phyloP scores from a whole-genome alignment of 1,140 invertebrate species.

The Drosophila serrata region DNA sequence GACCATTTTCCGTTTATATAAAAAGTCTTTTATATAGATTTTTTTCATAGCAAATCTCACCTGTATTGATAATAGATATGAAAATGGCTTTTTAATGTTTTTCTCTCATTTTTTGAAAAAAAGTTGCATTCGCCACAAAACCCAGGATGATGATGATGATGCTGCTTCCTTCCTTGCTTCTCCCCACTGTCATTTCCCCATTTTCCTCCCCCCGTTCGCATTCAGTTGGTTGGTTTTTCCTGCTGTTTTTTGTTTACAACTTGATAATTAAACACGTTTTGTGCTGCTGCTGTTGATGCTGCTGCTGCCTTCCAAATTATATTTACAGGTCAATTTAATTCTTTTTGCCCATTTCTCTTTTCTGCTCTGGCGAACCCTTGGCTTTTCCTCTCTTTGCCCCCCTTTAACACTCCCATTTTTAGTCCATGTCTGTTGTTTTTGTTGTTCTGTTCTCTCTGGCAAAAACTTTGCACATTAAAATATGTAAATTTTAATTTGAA shows the following conservation, averaged over 20 bases:
- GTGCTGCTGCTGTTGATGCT: constrained; percentile 51
- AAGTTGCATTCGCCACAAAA: constrained; percentile 31
- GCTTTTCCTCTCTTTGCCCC: constrained; percentile 3
- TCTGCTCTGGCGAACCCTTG: constrained; percentile 55
- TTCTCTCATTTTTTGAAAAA: constrained; percentile 3
- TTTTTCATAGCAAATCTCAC: constrained; percentile 5
- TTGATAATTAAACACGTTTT: constrained; percentile 83
- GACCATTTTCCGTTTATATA: neutral
- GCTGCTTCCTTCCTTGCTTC: neutral
- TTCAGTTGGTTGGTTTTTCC: constrained; percentile 21
- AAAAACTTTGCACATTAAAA: constrained; percentile 84
- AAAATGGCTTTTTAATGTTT: constrained; percentile 49
- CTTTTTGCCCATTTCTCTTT: constrained; percentile 59
- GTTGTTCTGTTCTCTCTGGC: constrained; percentile 46
- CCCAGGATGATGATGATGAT: constrained; percentile 32
- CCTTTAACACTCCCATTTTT: neutral
- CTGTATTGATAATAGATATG: constrained; percentile 29
- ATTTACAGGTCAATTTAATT: constrained; percentile 84
- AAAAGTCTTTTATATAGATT: neutral
- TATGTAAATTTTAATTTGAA: constrained; percentile 85
- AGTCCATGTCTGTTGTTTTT: constrained; percentile 13
- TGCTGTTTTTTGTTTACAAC: constrained; percentile 78
- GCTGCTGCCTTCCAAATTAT: constrained; percentile 75
- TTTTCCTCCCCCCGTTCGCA: neutral
- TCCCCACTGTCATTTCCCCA: neutral